phyloP scores from a whole-genome alignment of 2,797 vertebrate species.

The Anguilla anguilla region DNA sequence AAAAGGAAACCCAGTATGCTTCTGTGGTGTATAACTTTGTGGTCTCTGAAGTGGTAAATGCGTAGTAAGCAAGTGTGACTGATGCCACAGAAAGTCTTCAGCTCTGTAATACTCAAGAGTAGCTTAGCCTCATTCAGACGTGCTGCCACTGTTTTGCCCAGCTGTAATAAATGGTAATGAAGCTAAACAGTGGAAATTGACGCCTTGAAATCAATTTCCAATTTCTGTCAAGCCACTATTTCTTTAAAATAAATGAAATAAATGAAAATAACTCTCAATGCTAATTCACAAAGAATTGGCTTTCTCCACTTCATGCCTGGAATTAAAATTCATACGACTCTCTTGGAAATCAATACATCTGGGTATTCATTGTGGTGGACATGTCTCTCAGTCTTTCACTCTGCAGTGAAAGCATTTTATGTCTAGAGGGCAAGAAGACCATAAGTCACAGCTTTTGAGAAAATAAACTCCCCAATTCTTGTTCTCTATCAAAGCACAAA shows the following conservation, averaged over 20 bases:
- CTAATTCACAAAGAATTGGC: neutral
- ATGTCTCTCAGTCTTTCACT: neutral
- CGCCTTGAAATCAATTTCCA: no score
- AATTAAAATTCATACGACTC: neutral
- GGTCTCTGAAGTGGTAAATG: constrained; percentile 4
- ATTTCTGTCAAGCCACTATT: neutral
- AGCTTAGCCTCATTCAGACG: neutral
- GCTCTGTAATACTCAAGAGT: neutral
- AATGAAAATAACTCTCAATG: neutral
- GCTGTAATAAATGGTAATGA: constrained; percentile 2
- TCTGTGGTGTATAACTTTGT: neutral
- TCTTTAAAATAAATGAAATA: neutral
- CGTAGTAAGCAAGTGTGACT: constrained; percentile 3
- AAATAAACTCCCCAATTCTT: neutral
- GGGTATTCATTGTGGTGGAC: neutral
- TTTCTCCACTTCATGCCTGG: neutral
- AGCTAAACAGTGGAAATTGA: neutral
- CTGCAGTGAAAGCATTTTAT: neutral
- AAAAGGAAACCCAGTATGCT: neutral
- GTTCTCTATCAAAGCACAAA: neutral
- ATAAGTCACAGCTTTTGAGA: neutral
- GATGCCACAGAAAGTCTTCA: neutral
- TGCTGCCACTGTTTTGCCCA: neutral
- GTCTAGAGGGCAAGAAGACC: neutral
- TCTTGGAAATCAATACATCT: neutral